Evolutionary conservation across 1,140 invertebrate genomes (phyloP), one percentile per base, ranked within the genome.

Genomic region (Leptinotarsa defecta): DNA sequence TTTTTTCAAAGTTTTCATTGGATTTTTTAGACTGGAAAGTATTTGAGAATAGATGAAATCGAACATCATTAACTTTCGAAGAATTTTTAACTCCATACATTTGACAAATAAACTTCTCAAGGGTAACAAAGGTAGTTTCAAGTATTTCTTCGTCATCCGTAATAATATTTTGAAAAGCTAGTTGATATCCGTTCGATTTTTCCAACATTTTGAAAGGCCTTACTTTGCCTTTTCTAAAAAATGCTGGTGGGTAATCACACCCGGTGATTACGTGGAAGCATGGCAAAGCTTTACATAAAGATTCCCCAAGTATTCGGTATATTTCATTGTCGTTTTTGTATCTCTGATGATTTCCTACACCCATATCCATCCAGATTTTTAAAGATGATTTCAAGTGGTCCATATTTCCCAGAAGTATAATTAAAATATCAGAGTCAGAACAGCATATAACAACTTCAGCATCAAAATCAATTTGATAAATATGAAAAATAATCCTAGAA

Each of bases 401-500:
- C 73, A 74, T 68, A 43, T 74, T 74, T 17, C 22, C 62, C 13
- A 74, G 11, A 27, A 74, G 20, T 48, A 64, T 74, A 20, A 74
- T 74, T 52, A 68, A 68, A 17, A 68, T 49, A 68, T 48, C 71
- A 24, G 15, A 20, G 48, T 74, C 73, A 43, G 57, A 72, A 62
- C 61, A 64, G 57, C 57, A 49, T 20, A 83, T 81, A 19, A 68
- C 61, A 71, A 82, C 76, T 43, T 74, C 74, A 49, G 70, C 71
- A 71, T 78, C 64, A 75, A 64, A 67, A 69, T 78, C 68, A 6
- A 75, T 74, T 74, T 76, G 73, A 61, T 77, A 80, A 74, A 75
- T 68, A 73, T 77, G 77, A 77, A 75, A 81, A 74, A 77, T 71
- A 17, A 81, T 80, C 68, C 77, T 80, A 19, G 77, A 77, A 76